phyloP scores from a whole-genome alignment of 2,113 vertebrate species.

The Hylia prasina region DNA sequence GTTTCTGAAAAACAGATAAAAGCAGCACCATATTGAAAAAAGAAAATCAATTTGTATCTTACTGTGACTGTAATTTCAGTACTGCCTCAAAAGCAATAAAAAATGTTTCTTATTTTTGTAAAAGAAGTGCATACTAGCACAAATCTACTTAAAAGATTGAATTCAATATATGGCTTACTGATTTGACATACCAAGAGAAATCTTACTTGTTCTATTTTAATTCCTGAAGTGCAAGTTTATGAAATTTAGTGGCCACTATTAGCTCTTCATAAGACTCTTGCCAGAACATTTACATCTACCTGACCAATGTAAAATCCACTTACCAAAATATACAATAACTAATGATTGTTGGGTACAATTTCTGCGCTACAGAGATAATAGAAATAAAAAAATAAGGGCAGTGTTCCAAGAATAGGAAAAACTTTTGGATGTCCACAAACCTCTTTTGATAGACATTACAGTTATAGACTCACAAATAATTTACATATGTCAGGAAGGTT shows the following conservation, averaged over 20 bases:
- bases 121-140: background rate
- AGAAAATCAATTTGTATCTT: slow-evolving; percentile 12
- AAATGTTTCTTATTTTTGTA: background rate
- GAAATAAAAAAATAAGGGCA: background rate
- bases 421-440: background rate
- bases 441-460: background rate
- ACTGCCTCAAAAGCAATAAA: background rate
- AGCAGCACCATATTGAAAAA: background rate
- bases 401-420: background rate
- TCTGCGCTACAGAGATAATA: background rate
- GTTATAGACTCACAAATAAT: background rate
- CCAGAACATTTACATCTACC: background rate
- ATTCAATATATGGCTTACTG: background rate
- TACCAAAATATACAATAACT: background rate
- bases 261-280: background rate
- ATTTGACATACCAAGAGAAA: background rate
- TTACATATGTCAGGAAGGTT: background rate
- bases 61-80: background rate
- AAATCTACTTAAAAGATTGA: background rate
- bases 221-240: background rate
- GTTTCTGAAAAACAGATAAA: slow-evolving; percentile 15
- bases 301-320: background rate
- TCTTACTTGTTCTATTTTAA: background rate
- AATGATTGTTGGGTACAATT: background rate
- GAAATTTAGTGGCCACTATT: background rate